These are phyloP conservation scores for Drosophila borealis DNA, from an alignment of 2,888 invertebrate species.

Conservation along the genomic window DNA sequence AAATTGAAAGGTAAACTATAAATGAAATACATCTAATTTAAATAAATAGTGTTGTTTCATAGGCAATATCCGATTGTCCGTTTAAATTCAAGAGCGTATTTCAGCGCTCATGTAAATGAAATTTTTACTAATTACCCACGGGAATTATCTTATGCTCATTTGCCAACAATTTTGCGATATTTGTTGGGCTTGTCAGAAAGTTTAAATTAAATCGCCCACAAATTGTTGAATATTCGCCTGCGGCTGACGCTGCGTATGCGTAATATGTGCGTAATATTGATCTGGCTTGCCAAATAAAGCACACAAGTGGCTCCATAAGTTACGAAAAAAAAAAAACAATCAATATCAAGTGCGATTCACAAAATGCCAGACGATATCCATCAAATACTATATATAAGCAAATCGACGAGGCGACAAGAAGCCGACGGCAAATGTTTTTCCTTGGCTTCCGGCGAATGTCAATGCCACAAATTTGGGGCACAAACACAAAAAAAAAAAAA, in stretches of 20 bases:
- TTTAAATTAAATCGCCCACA: constrained; percentile 36
- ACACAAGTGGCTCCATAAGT: constrained; percentile 19
- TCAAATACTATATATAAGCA: constrained; percentile 6
- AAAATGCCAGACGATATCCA: constrained; percentile 53
- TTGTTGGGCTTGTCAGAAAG: constrained; percentile 10
- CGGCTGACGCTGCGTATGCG: constrained; percentile 31
- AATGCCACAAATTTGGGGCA: constrained; percentile 76
- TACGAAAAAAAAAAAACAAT: constrained; percentile 32
- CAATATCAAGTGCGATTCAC: constrained; percentile 52
- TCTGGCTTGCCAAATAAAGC: constrained; percentile 37
- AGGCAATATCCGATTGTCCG: too few species aligned
- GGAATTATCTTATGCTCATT: not conserved
- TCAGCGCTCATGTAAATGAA: not conserved
- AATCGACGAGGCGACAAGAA: constrained; percentile 53
- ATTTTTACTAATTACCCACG: not conserved
- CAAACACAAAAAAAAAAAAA: constrained; percentile 21
- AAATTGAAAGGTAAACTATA: not conserved
- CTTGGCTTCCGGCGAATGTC: constrained; percentile 79
- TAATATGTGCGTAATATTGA: constrained; percentile 53
- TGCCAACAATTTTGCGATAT: constrained; percentile 3
- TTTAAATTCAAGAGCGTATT: not conserved
- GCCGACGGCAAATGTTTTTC: constrained; percentile 75
- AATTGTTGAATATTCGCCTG: constrained; percentile 7
- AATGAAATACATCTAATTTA: not conserved
- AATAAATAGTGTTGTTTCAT: not conserved